Conservation (phyloP, 53 echinoderm and acorn worm species). For the Luidia sarsii region DNA sequence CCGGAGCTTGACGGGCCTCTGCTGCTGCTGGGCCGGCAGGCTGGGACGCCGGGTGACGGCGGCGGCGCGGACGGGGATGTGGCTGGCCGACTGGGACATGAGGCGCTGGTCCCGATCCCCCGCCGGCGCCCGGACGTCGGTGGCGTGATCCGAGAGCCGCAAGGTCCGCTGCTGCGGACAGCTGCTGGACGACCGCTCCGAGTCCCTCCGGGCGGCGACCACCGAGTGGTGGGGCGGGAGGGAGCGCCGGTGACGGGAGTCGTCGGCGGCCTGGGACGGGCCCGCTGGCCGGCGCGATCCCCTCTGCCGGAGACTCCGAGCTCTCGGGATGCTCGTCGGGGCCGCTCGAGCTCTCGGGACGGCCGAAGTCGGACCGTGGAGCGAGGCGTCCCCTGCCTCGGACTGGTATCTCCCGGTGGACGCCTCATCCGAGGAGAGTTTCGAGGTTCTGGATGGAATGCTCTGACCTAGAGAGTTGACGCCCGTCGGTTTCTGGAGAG, state of each 20-base stretch:
- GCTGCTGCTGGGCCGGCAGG: conserved; percentile 11
- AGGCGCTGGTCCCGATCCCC: background rate
- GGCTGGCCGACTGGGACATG: conserved; percentile 30
- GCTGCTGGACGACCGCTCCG: conserved; percentile 12
- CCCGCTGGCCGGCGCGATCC: background rate
- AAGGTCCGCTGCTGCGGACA: conserved; percentile 16
- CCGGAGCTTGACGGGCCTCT: conserved; percentile 27
- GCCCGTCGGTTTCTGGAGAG: background rate
- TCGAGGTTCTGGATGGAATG: background rate
- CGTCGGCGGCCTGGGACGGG: too few species aligned
- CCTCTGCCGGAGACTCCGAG: conserved; percentile 3
- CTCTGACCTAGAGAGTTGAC: background rate
- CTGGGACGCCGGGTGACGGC: background rate
- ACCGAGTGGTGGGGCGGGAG: too few species aligned
- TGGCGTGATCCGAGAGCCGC: too few species aligned
- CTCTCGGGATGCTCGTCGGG: conserved; percentile 1
- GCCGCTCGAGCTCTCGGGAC: background rate
- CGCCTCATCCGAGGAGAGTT: too few species aligned
- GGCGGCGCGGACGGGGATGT: conserved; percentile 16
- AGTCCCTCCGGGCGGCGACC: too few species aligned
- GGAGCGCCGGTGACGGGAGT: too few species aligned
- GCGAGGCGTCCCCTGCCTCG: too few species aligned
- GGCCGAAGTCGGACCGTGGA: too few species aligned
- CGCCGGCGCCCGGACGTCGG: background rate
- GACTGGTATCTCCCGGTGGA: too few species aligned